Percentiles rank a stretch among this genome's conserved stretches.
phyloP scores from a whole-genome alignment of 2,113 vertebrate genomes.

The Ptilonorhynchus violaceus region DNA sequence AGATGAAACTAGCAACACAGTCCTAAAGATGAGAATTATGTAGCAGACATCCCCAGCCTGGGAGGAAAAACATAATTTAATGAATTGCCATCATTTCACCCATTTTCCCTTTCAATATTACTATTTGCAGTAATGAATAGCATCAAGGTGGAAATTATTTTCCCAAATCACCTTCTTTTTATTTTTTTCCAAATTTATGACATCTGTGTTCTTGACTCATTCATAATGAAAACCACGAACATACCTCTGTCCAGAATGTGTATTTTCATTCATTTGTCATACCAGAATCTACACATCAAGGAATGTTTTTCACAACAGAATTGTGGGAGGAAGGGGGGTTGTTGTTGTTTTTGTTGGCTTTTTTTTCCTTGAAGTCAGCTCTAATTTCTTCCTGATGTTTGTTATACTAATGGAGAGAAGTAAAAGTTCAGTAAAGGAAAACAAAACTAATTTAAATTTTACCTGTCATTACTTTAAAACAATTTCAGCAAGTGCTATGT shows the following conservation, averaged over 20 bases:
- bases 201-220: not conserved
- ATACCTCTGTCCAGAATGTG: not conserved
- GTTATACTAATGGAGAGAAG: not conserved
- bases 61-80: not conserved
- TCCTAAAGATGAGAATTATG: not conserved
- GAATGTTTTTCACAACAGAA: not conserved
- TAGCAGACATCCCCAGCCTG: not conserved
- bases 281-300: not conserved
- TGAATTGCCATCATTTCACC: not conserved
- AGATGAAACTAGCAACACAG: not conserved
- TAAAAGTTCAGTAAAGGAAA: not conserved
- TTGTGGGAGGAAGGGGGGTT: not conserved
- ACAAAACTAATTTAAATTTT: not conserved
- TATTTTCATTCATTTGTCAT: not conserved
- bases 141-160: not conserved
- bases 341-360: not conserved
- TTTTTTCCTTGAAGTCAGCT: not conserved
- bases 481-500: not conserved
- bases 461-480: not conserved
- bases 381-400: not conserved
- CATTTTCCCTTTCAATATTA: not conserved
- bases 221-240: not conserved
- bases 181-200: not conserved
- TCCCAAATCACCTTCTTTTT: not conserved
- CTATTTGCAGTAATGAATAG: not conserved